Percentiles rank a stretch among this genome's conserved stretches.
phyloP scores from a whole-genome alignment of 2,797 vertebrate genomes.

The Tarsius wallacei region DNA sequence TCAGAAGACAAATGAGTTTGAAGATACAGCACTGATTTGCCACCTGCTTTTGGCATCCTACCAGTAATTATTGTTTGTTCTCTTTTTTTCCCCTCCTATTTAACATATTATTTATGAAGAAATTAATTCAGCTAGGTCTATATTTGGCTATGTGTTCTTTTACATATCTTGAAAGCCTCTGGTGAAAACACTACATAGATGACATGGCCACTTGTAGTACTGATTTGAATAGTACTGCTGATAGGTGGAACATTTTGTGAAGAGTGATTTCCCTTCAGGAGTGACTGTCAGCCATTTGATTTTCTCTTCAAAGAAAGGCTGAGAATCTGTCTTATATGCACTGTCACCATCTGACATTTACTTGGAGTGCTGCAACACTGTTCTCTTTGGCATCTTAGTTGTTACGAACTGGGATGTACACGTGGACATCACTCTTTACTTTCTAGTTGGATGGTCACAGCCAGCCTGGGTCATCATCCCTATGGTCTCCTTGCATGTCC shows the following conservation, averaged over 20 bases:
- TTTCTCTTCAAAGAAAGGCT: slow-evolving; percentile 30
- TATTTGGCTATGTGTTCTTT: slow-evolving; percentile 52
- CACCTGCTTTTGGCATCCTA: neutral
- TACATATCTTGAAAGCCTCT: slow-evolving; percentile 62
- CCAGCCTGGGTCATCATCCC: neutral
- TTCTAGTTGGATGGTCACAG: neutral
- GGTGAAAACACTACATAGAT: slow-evolving; percentile 5
- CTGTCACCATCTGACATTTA: neutral
- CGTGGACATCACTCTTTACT: neutral
- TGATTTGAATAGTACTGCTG: slow-evolving; percentile 61
- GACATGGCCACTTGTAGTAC: neutral
- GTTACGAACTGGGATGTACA: neutral
- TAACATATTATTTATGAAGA: slow-evolving; percentile 24
- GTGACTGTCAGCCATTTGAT: slow-evolving; percentile 37
- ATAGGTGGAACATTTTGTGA: slow-evolving; percentile 25
- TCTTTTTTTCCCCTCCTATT: neutral
- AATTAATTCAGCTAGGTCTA: slow-evolving; percentile 48
- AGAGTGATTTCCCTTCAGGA: neutral
- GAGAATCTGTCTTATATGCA: neutral
- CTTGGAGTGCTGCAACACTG: neutral
- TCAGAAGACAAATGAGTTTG: slow-evolving; percentile 40
- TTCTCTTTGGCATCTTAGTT: slow-evolving; percentile 19
- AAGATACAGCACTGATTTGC: slow-evolving; percentile 35
- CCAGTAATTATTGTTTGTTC: neutral
- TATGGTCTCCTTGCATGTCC: neutral